These are phyloP conservation scores for Drosophila kambysellisi DNA, from an alignment of 2,888 invertebrate genomes.

Conservation along the genomic window DNA sequence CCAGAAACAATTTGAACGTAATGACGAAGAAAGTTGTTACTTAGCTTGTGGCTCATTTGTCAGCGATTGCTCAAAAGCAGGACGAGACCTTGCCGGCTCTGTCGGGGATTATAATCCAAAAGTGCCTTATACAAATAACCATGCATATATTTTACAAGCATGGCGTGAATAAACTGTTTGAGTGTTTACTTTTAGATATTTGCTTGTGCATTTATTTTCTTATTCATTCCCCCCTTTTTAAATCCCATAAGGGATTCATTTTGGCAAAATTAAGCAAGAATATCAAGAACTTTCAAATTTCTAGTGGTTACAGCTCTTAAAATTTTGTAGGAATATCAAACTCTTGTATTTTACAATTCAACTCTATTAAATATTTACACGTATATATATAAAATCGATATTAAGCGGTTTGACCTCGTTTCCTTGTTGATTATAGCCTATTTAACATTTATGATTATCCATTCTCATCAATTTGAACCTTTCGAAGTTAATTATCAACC, in stretches of 20 bases:
- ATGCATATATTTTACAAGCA: conserved; percentile 69
- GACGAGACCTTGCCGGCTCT: background rate
- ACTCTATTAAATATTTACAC: background rate
- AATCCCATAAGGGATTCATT: conserved; percentile 7
- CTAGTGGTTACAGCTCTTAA: background rate
- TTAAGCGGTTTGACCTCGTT: background rate
- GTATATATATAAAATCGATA: background rate
- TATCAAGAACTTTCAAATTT: background rate
- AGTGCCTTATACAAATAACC: conserved; percentile 65
- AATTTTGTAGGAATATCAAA: background rate
- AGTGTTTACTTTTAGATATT: conserved; percentile 58
- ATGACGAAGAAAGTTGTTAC: conserved; percentile 81
- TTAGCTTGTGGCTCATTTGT: conserved; percentile 80
- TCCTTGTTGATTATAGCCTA: background rate
- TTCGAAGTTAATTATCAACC: background rate
- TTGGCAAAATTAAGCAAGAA: background rate
- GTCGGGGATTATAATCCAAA: conserved; percentile 57
- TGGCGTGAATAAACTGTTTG: conserved; percentile 56
- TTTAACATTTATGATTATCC: conserved; percentile 1
- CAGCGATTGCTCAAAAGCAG: conserved; percentile 65
- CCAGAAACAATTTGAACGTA: conserved; percentile 77
- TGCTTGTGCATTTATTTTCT: conserved; percentile 39
- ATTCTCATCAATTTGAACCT: background rate
- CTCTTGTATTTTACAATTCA: background rate
- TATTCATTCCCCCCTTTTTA: conserved; percentile 19